Conservation (phyloP, 2,797 vertebrate species). For the Toxotes lorentzi region DNA sequence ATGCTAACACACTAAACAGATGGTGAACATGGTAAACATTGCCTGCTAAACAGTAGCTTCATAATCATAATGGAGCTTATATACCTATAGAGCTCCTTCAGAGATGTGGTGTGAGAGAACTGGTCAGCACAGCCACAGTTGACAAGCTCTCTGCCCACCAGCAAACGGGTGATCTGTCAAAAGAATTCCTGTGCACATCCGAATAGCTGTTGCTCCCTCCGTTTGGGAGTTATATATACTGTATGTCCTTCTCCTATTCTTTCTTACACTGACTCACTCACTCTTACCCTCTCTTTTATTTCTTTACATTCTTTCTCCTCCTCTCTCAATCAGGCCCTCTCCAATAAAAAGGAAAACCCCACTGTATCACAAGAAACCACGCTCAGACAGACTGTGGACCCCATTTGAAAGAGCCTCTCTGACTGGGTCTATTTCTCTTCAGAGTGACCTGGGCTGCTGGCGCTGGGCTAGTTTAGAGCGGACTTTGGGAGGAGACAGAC, state of each 20-base stretch:
- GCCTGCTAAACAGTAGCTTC: not conserved
- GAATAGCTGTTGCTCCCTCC: conserved; percentile 26
- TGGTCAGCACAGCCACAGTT: conserved; percentile 11
- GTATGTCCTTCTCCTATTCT: conserved; percentile 25
- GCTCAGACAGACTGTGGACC: conserved; percentile 60
- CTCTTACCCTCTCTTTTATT: conserved; percentile 4
- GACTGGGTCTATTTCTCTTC: conserved; percentile 71
- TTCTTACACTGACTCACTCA: conserved; percentile 3
- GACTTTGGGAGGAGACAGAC: conserved; percentile 83
- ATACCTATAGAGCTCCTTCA: not conserved
- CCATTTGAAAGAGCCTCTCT: conserved; percentile 74
- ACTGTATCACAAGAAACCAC: conserved; percentile 73
- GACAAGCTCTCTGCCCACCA: conserved; percentile 27
- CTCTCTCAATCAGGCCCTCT: conserved; percentile 56
- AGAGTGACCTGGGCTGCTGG: conserved; percentile 68
- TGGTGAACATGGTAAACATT: not conserved
- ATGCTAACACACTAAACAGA: not conserved
- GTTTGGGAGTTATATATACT: conserved; percentile 23
- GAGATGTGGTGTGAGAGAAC: conserved; percentile 16
- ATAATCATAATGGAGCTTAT: not conserved
- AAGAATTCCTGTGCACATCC: conserved; percentile 34
- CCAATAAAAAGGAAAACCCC: conserved; percentile 69
- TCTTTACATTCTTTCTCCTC: conserved; percentile 18
- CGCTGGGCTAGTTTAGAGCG: conserved; percentile 70
- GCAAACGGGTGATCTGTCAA: conserved; percentile 28